Percentiles rank a stretch among this genome's conserved stretches.
Evolutionary conservation across 2,113 vertebrate species (phyloP).

Genomic region (Cheilinus undulatus): DNA sequence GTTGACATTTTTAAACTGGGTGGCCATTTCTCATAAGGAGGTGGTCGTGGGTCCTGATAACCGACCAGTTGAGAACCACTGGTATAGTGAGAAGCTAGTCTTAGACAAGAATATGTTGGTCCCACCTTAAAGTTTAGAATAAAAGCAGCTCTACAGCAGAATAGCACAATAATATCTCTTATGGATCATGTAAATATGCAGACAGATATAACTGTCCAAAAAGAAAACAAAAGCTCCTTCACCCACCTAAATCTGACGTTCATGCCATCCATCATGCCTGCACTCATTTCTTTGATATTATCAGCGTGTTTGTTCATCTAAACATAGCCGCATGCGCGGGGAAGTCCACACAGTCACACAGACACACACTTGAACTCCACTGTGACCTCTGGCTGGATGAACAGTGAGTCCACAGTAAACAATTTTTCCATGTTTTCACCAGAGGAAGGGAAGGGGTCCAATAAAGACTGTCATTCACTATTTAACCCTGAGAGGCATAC

Average conservation of each 20-base stretch:
- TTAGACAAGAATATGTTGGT: too few relatives aligned
- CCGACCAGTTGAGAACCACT: too few relatives aligned
- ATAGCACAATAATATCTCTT: not conserved
- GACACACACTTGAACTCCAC: conserved; percentile 58
- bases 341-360: conserved; percentile 35
- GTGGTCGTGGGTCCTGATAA: too few relatives aligned
- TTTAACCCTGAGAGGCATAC: conserved; percentile 61
- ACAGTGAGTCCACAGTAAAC: conserved; percentile 67
- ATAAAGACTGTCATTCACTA: conserved; percentile 79
- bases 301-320: conserved; percentile 52
- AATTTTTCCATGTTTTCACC: conserved; percentile 74
- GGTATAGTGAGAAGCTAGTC: too few relatives aligned
- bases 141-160: not conserved
- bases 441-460: conserved; percentile 58
- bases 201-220: not conserved
- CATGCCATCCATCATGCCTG: conserved; percentile 33
- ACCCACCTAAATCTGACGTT: conserved; percentile 10
- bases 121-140: not conserved
- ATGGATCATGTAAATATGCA: not conserved
- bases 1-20: too few relatives aligned
- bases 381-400: conserved; percentile 65
- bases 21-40: too few relatives aligned
- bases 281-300: conserved; percentile 49
- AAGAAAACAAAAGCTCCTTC: conserved; percentile 13
- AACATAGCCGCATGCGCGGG: conserved; percentile 54